A percentile compares a stretch with the other conserved stretches of the same genome.
Evolutionary conservation across 2,113 vertebrate genomes (phyloP).

Genomic region (Syrmaticus mikado): DNA sequence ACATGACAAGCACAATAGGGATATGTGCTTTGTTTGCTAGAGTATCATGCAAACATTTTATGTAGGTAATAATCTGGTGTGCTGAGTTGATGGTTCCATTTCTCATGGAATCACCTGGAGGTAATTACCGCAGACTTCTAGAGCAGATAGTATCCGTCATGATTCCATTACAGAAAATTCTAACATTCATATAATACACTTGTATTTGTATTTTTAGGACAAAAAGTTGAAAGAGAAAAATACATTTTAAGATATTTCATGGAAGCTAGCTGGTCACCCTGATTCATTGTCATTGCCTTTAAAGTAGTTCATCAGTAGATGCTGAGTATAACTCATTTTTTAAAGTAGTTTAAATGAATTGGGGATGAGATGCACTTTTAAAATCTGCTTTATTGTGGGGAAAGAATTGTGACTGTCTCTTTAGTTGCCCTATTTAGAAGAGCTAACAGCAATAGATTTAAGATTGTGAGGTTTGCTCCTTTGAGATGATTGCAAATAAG

Average conservation of each 20-base stretch:
- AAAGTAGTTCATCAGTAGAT: neutral
- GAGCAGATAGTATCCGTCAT: neutral
- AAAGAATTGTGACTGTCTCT: neutral
- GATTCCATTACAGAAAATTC: neutral
- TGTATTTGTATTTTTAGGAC: neutral
- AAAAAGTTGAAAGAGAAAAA: neutral
- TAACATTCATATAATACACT: neutral
- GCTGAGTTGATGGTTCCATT: neutral
- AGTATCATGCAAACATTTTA: neutral
- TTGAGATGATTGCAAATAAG: neutral
- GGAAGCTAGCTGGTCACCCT: neutral
- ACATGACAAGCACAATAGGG: neutral
- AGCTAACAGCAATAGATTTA: neutral
- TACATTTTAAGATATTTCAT: neutral
- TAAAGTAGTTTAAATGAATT: neutral
- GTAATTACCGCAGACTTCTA: neutral
- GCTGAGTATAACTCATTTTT: neutral
- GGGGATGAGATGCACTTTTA: neutral
- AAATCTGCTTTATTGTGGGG: neutral
- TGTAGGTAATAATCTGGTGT: neutral
- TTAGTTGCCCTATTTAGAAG: neutral
- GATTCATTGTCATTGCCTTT: neutral
- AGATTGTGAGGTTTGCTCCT: neutral
- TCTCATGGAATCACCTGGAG: neutral
- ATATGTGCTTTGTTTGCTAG: neutral